Evolutionary conservation across 2,888 invertebrate genomes (phyloP), one percentile per base, ranked within the genome.

Genomic region (Scaptomyza cyrtandrae): DNA sequence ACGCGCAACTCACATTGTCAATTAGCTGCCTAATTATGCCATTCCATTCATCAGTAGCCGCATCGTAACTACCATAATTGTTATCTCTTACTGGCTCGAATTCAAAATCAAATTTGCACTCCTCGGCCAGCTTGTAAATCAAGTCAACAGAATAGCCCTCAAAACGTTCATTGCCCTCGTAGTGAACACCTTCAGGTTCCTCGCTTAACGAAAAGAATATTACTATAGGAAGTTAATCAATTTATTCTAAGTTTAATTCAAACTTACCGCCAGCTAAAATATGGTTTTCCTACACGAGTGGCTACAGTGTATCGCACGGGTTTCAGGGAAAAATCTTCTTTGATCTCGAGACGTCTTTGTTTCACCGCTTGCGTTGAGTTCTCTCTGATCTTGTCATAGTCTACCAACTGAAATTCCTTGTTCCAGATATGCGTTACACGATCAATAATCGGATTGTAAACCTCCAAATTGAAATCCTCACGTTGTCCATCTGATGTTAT

Each of bases 121-220:
- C 92, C 77, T 94, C 93, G 11, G 97, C 94, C 82, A 99, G 95
- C 89, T 95, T 95, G 63, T 96, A 94, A 79, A 99, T 96, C 49
- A 99, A 93, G 91, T 99, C 99, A 83, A 98, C 95, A 3, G 97
- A 96, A 91, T 97, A 99, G 1, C 98, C 98, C 90, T 97, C 96
- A 89, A 94, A 98, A 31, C 95, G 93, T 86, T 95, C 95, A 90
- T 97, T 97, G 5, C 96, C 97, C 58, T 93, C 93, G 39, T 54
- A 90, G 53, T 90, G 90, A 0, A 75, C 74, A 6, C 90, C 91
- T 48, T 91, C 90, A 1, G 89, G 90, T 43, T 85, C 88, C 24
- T 52, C 70, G 33, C 78, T 83, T 27, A 35, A 11, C 44, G 14
- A 37, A 52, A 11, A 3, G 24, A 49, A 46, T 14, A 24, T 24